Evolutionary conservation across 2,797 vertebrate genomes (phyloP).

Genomic region (Lagodon rhomboides): DNA sequence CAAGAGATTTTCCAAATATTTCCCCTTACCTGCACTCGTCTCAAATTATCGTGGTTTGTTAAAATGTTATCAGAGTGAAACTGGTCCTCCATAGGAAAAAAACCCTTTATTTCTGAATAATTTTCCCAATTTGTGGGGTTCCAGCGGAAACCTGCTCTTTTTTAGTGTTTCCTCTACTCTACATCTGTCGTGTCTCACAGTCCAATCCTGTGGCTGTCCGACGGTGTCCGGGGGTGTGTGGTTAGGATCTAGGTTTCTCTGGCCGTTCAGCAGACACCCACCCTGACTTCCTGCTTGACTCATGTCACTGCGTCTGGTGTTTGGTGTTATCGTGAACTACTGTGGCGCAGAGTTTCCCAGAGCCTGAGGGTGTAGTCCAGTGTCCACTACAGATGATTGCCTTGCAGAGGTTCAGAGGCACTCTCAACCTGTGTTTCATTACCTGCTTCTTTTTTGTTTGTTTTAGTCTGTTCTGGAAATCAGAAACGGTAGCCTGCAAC

Average conservation of each 20-base stretch:
- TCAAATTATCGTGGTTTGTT: conserved; percentile 27
- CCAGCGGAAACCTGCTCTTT: conserved; percentile 67
- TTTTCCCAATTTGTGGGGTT: conserved; percentile 60
- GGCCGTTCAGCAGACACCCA: conserved; percentile 79
- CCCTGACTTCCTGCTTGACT: conserved; percentile 84
- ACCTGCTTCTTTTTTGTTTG: conserved; percentile 79
- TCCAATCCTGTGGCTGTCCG: conserved; percentile 64
- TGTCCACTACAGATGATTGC: conserved; percentile 71
- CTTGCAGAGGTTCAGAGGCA: conserved; percentile 63
- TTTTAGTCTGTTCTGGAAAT: conserved; percentile 78
- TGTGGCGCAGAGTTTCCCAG: conserved; percentile 78
- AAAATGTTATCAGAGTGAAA: conserved; percentile 41
- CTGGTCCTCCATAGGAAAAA: conserved; percentile 29
- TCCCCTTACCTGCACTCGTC: conserved; percentile 10
- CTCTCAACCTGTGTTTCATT: conserved; percentile 83
- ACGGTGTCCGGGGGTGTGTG: conserved; percentile 54
- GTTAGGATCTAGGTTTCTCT: conserved; percentile 76
- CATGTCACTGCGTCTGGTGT: conserved; percentile 78
- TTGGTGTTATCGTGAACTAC: conserved; percentile 78
- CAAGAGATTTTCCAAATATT: conserved; percentile 39
- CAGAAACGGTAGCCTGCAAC: conserved; percentile 73
- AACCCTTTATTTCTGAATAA: conserved; percentile 44
- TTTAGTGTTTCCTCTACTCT: conserved; percentile 66
- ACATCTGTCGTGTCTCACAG: conserved; percentile 71
- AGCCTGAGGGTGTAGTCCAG: conserved; percentile 74